Evolutionary conservation across 2,113 vertebrate genomes (phyloP), one percentile per base, ranked within the genome.

Genomic region (Carollia perspicillata): DNA sequence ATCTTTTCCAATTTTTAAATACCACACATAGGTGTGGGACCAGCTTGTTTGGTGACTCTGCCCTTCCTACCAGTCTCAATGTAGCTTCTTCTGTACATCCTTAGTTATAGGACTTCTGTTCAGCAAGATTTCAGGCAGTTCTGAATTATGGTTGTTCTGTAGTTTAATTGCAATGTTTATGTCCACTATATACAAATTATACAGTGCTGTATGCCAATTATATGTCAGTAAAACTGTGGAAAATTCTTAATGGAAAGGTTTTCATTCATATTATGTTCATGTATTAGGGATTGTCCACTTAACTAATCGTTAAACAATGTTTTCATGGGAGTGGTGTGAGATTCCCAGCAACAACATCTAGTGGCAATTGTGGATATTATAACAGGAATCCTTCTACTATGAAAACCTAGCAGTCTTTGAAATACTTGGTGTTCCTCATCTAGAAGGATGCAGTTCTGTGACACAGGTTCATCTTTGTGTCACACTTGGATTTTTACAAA

Each of bases 381-480:
- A 51, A 23, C 0, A 10, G 42, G 23, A 30, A 58, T 58, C 47
- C 49, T 74, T 30, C 4, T 37, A 8, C 33, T 35, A 2, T 7
- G 4, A 11, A 35, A 80, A 37, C 30, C 35, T 37, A 2, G 26
- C 3, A 0, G 7, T 63, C 18, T 22, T 30, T 2, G 0, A 20
- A 35, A 28, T 8, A 12, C 22, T 16, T 8, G 42, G 1, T 14
- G 14, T 2, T 3, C 5, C 8, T 26, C 30, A 3, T 35, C 55
- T 20, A 74, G 23, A 42, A 63, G 1, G 30, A 55, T 9, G 35
- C 44, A 33, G 20, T n/a, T 58, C 30, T 35, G 78, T 33, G 33
- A 81, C 44, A 72, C 12, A 30, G 28, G 71, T 13, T 84, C 10
- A 42, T 69, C 9, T 63, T 86, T 80, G 35, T 63, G 5, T 53